Evolutionary conservation across 2,797 vertebrate genomes (phyloP).

Genomic region (Choloepus didactylus): DNA sequence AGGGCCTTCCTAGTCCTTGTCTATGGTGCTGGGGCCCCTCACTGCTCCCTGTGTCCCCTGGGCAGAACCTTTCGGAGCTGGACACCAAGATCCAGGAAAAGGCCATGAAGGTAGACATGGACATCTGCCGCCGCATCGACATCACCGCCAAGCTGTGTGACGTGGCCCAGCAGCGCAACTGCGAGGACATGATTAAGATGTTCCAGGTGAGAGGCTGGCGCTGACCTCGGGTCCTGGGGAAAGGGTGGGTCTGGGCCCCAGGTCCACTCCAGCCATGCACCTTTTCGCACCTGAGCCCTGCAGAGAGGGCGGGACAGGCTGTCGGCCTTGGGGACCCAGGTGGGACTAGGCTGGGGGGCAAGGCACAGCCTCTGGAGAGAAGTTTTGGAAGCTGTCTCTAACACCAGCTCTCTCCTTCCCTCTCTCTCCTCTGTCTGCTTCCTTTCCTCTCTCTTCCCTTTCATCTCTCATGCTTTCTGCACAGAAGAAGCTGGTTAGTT

Average conservation of each 20-base stretch:
- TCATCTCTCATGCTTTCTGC: slow-evolving; percentile 82
- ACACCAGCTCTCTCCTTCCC: slow-evolving; percentile 87
- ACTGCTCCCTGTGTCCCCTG: background rate
- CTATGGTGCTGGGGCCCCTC: background rate
- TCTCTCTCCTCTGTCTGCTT: slow-evolving; percentile 85
- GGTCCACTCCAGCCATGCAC: background rate
- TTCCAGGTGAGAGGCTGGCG: slow-evolving; percentile 92
- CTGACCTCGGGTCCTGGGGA: background rate
- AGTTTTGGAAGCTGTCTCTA: slow-evolving; percentile 83
- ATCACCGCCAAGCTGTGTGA: slow-evolving; percentile 97
- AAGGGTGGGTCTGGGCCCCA: background rate
- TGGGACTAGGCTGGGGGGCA: slow-evolving; percentile 71
- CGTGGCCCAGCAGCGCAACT: slow-evolving; percentile 97
- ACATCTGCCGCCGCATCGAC: slow-evolving; percentile 97
- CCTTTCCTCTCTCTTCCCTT: slow-evolving; percentile 76
- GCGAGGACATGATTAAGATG: slow-evolving; percentile 96
- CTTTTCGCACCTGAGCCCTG: background rate
- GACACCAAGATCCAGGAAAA: slow-evolving; percentile 99
- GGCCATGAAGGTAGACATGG: slow-evolving; percentile 99
- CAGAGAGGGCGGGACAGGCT: slow-evolving; percentile 9
- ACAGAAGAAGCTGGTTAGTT: slow-evolving; percentile 91
- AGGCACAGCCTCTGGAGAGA: slow-evolving; percentile 82
- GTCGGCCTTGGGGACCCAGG: slow-evolving; percentile 68
- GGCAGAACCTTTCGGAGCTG: slow-evolving; percentile 94
- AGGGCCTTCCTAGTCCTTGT: background rate